phyloP scores from a whole-genome alignment of 2,888 invertebrate species.

The Reticulitermes lucifugus region DNA sequence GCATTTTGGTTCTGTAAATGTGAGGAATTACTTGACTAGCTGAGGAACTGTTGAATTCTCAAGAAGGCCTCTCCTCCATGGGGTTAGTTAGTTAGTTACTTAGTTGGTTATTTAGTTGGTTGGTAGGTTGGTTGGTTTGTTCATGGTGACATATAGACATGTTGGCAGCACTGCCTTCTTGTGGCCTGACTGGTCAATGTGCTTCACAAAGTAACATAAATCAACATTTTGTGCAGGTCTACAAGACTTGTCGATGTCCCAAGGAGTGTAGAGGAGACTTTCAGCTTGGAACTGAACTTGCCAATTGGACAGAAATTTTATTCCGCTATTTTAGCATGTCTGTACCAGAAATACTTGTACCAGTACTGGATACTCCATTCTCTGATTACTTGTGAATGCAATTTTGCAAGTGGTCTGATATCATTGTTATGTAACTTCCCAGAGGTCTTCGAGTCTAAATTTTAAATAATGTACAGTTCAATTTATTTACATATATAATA shows the following conservation, averaged over 20 bases:
- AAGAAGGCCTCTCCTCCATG: no score
- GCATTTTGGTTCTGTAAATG: no score
- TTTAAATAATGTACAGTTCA: conserved; percentile 1
- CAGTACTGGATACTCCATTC: not conserved
- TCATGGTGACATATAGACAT: no score
- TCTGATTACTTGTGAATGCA: conserved; percentile 14
- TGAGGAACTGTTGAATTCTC: no score
- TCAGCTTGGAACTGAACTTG: not conserved
- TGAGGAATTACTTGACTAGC: no score
- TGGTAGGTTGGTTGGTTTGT: no score
- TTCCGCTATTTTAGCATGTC: not conserved
- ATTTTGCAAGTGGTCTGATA: not conserved
- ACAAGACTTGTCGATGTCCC: conserved; percentile 21
- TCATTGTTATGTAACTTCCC: conserved; percentile 12
- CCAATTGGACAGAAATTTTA: not conserved
- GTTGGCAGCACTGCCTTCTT: no score
- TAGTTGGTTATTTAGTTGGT: no score
- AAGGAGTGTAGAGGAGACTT: conserved; percentile 21
- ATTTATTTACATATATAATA: conserved; percentile 7
- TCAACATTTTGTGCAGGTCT: not conserved
- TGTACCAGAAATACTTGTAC: not conserved
- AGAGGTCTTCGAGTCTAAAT: not conserved
- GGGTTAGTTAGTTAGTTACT: no score
- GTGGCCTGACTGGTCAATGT: no score
- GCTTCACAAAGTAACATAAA: no score